A percentile compares a stretch with the other conserved stretches of the same genome.
These are phyloP conservation scores for Megalurothrips usitatus DNA, from an alignment of 2,888 invertebrate species.

Conservation along the genomic window DNA sequence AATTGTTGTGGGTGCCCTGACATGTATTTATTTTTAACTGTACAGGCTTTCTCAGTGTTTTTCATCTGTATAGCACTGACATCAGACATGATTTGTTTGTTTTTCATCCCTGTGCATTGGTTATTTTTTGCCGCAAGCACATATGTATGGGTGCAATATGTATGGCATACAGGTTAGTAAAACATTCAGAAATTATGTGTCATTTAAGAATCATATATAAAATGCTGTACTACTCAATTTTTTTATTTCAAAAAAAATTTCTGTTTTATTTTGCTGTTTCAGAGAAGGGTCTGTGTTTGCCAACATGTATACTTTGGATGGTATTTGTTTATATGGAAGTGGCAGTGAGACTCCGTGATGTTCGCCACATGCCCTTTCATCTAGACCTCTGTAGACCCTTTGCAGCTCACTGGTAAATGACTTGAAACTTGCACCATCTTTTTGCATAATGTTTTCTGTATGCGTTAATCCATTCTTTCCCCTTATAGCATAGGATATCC, in stretches of 20 bases:
- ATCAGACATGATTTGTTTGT: slow-evolving; percentile 97
- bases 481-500: slow-evolving; percentile 81
- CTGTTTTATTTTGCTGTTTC: slow-evolving; percentile 46
- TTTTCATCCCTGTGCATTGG: slow-evolving; percentile 98
- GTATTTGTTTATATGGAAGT: slow-evolving; percentile 93
- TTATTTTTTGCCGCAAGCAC: slow-evolving; percentile 96
- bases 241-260: slow-evolving; percentile 36
- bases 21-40: slow-evolving; percentile 40
- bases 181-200: not conserved
- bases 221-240: slow-evolving; percentile 27
- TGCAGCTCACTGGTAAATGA: slow-evolving; percentile 85
- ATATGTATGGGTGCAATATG: slow-evolving; percentile 98
- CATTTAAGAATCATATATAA: not conserved
- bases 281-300: slow-evolving; percentile 90
- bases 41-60: slow-evolving; percentile 93
- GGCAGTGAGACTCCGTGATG: slow-evolving; percentile 75
- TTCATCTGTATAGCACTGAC: slow-evolving; percentile 97
- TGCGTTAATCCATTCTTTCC: slow-evolving; percentile 36
- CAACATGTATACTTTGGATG: slow-evolving; percentile 90
- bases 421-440: slow-evolving; percentile 20
- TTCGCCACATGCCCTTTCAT: slow-evolving; percentile 77
- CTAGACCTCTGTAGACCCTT: slow-evolving; percentile 91
- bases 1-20: not conserved
- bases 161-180: slow-evolving; percentile 87
- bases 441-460: slow-evolving; percentile 23